Conservation (phyloP, 1,140 invertebrate species). For the Yoshiicerus persimilis region DNA sequence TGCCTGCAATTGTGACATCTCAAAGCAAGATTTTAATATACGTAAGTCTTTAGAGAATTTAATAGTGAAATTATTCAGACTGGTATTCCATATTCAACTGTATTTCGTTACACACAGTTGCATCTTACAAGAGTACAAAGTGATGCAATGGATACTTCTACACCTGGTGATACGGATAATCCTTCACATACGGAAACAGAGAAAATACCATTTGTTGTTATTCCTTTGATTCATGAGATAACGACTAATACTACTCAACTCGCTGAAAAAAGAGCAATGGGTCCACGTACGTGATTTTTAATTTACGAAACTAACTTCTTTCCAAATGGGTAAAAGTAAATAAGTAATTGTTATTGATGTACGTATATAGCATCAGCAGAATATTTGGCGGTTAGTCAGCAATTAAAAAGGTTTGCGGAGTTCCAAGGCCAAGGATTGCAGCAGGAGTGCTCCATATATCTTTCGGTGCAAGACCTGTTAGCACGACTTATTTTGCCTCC, state of each 20-base stretch:
- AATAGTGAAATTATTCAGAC: no score
- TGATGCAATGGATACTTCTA: conserved; percentile 25
- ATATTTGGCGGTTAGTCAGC: conserved; percentile 61
- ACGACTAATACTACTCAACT: conserved; percentile 80
- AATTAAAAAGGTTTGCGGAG: conserved; percentile 72
- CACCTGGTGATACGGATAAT: neutral
- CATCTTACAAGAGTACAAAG: conserved; percentile 37
- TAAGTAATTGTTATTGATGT: neutral
- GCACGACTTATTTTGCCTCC: conserved; percentile 74
- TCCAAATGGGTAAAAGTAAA: neutral
- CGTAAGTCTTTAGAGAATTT: conserved; percentile 61
- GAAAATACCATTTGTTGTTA: conserved; percentile 70
- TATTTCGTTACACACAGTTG: conserved; percentile 14
- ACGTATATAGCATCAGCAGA: conserved; percentile 46
- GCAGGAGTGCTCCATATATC: conserved; percentile 80
- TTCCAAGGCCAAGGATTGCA: conserved; percentile 58
- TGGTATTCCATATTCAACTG: neutral
- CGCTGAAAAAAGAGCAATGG: conserved; percentile 72
- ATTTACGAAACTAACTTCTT: neutral
- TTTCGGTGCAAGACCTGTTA: conserved; percentile 81
- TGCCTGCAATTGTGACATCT: conserved; percentile 77
- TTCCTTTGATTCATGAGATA: conserved; percentile 87
- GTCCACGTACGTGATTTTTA: conserved; percentile 52
- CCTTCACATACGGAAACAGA: neutral
- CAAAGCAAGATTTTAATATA: conserved; percentile 87